A percentile compares a stretch with the other conserved stretches of the same genome.
Evolutionary conservation across 2,888 invertebrate genomes (phyloP).

Genomic region (Orgyia antiqua): DNA sequence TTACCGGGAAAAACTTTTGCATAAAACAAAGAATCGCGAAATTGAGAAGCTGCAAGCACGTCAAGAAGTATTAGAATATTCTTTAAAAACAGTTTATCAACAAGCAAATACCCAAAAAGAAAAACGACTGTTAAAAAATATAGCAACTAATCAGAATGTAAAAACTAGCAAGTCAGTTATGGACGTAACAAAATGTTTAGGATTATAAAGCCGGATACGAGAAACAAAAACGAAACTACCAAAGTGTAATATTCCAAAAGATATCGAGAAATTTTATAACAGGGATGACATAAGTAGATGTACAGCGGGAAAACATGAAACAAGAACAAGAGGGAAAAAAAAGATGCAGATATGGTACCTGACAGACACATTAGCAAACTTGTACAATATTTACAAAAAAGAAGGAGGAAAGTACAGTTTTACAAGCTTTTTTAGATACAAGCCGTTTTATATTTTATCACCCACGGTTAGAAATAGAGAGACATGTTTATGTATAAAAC

Average conservation of each 20-base stretch:
- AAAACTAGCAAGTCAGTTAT: slow-evolving; percentile 3
- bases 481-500: too few relatives aligned
- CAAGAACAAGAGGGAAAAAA: slow-evolving; percentile 5
- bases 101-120: neutral
- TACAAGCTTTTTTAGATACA: too few relatives aligned
- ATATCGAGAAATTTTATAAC: neutral
- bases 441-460: too few relatives aligned
- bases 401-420: too few relatives aligned
- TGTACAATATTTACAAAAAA: too few relatives aligned
- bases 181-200: slow-evolving; percentile 4
- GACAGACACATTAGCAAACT: too few relatives aligned
- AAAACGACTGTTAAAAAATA: slow-evolving; percentile 2
- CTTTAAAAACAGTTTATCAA: slow-evolving; percentile 3
- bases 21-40: slow-evolving; percentile 1
- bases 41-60: slow-evolving; percentile 2
- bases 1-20: slow-evolving; percentile 1
- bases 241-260: neutral
- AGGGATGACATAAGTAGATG: slow-evolving; percentile 2
- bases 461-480: too few relatives aligned
- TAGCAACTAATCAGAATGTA: slow-evolving; percentile 4
- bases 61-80: slow-evolving; percentile 1
- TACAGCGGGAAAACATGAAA: slow-evolving; percentile 10
- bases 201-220: slow-evolving; percentile 2
- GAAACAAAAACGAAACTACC: neutral
- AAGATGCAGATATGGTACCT: slow-evolving; percentile 3